Evolutionary conservation across 2,888 invertebrate genomes (phyloP), one percentile per base, ranked within the genome.

Genomic region (Melolontha melolontha): DNA sequence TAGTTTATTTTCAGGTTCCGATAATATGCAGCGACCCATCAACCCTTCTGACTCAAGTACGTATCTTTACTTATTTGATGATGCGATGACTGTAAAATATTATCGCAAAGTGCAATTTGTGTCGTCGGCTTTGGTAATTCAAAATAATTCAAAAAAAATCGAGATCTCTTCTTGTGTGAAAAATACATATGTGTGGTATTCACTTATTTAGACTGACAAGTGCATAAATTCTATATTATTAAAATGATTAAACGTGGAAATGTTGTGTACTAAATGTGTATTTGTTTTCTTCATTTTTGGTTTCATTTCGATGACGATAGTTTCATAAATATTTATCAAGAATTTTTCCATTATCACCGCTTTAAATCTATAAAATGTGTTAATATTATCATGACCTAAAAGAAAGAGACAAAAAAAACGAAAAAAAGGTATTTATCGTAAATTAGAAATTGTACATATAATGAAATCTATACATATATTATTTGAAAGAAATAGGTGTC

Each of bases 11-110:
- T 74, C 74, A 75, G 75, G 71, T 76, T 59, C 65, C 64, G 55
- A 69, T 34, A 34, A 65, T 29, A 29, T 41, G 50, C 51, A 63
- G 41, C 49, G 44, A 52, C 66, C 52, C 62, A 50, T 52, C 59
- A 55, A 71, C 71, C 72, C 71, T 70, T 66, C 66, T 70, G 69
- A 73, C 73, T 75, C 79, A 80, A 77, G 80, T 79, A 80, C 76
- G 80, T 81, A 81, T 79, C 68, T 71, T 71, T 67, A 76, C 51
- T 55, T 50, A 66, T 41, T 51, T 55, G 67, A 51, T 55, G 50
- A 59, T 62, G 64, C 66, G 69, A 69, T 71, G 71, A 73, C 71
- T 71, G 81, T 82, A 81, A 81, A 81, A 80, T 82, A 81, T 81
- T 82, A 81, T 80, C 80, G 81, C 82, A 81, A 78, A 39, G 47